Conservation (phyloP, 2,888 invertebrate species). For the Athripsodes cinereus region DNA sequence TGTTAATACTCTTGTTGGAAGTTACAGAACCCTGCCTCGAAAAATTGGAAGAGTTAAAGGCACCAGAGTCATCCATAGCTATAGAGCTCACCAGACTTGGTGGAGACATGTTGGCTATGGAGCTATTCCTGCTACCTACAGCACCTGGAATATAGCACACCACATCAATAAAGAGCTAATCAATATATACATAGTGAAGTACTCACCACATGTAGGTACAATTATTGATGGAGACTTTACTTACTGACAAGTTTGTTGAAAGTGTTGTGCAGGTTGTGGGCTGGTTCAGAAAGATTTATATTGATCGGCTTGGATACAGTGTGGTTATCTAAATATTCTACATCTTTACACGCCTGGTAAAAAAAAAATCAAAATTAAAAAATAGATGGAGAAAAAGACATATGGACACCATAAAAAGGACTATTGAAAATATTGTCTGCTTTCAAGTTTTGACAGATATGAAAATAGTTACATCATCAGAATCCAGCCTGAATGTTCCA, state of each 20-base stretch:
- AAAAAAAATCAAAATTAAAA: conserved; percentile 10
- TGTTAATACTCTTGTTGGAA: conserved; percentile 5
- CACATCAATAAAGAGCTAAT: too few species aligned
- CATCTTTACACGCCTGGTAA: conserved; percentile 27
- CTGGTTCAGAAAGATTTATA: conserved; percentile 48
- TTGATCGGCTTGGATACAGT: conserved; percentile 41
- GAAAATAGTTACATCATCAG: conserved; percentile 19
- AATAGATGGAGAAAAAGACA: too few species aligned
- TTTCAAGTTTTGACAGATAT: neutral
- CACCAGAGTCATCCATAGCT: conserved; percentile 42
- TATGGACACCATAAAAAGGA: too few species aligned
- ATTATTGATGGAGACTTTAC: too few species aligned
- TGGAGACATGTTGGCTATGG: conserved; percentile 45
- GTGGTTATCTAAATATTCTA: conserved; percentile 10
- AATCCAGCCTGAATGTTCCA: conserved; percentile 17
- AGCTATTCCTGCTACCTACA: conserved; percentile 46
- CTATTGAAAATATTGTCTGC: neutral
- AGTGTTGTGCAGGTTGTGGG: conserved; percentile 46
- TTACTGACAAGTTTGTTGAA: conserved; percentile 37
- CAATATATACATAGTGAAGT: too few species aligned
- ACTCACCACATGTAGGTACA: too few species aligned
- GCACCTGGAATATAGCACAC: conserved; percentile 26
- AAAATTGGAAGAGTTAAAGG: conserved; percentile 25
- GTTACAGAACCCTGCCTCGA: conserved; percentile 24
- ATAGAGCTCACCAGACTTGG: conserved; percentile 56